A percentile compares a stretch with the other conserved stretches of the same genome.
Evolutionary conservation across 2,113 vertebrate species (phyloP).

Genomic region (Hyla sarda): DNA sequence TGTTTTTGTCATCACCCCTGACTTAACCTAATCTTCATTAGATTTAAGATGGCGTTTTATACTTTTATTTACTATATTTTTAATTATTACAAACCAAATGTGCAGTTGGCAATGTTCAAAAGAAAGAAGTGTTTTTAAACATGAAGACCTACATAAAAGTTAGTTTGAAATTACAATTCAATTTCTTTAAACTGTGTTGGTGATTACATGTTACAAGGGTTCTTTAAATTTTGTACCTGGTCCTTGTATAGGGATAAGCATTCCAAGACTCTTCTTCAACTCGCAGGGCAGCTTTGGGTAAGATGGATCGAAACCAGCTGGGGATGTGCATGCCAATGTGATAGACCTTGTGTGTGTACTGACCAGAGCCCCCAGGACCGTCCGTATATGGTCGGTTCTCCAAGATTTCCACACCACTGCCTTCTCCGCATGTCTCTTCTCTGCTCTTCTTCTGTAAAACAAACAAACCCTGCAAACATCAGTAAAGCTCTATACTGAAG

Average conservation of each 20-base stretch:
- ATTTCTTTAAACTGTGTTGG: too few relatives aligned
- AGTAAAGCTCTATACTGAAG: neutral
- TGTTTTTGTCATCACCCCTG: too few relatives aligned
- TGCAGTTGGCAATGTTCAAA: too few relatives aligned
- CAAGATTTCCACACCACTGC: constrained; percentile 94
- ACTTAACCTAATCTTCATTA: too few relatives aligned
- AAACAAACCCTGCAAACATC: neutral
- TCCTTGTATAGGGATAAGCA: constrained; percentile 94
- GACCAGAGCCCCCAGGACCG: constrained; percentile 88
- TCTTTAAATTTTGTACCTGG: constrained; percentile 75
- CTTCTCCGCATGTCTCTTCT: constrained; percentile 91
- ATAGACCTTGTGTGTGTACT: constrained; percentile 97
- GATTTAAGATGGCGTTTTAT: too few relatives aligned
- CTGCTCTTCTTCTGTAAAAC: constrained; percentile 90
- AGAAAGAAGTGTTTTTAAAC: too few relatives aligned
- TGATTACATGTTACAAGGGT: neutral
- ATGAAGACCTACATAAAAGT: too few relatives aligned
- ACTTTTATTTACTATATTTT: too few relatives aligned
- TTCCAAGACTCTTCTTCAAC: constrained; percentile 98
- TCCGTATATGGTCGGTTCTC: constrained; percentile 93
- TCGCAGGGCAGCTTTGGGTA: constrained; percentile 93
- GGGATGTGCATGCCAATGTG: constrained; percentile 98
- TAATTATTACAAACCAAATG: too few relatives aligned
- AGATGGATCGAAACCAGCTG: constrained; percentile 94
- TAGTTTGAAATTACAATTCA: too few relatives aligned